Evolutionary conservation across 1,140 invertebrate genomes (phyloP), one percentile per base, ranked within the genome.

Genomic region (Tetranychus urticae): DNA sequence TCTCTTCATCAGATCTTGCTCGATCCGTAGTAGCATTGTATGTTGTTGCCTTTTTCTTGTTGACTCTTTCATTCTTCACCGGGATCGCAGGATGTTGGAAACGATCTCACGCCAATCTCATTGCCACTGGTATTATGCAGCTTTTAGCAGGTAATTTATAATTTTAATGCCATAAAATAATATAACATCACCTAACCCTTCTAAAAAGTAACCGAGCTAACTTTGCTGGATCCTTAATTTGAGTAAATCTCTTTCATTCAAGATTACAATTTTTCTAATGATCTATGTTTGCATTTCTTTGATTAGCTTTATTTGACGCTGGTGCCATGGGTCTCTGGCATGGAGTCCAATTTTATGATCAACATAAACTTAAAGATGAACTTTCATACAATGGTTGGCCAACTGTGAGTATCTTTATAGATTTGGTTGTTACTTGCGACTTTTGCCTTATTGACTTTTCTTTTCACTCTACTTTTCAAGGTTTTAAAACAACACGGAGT

Each of bases 241-340:
- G 23, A 23, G 23, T 23, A 23, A 23, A 23, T 23, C 23, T 23
- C 23, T 23, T 0, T 23, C 23, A 23, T 23, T 23, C 0, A 23
- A 23, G 23, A 23, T 23, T 23, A 23, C 23, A 23, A 23, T 23
- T 23, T 23, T 23, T 23, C 23, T 23, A 23, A 23, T 23, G 23
- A 23, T 23, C 23, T 23, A 23, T 23, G 0, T 52, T 33, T 6
- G 2, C 1, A 50, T 52, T 52, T 6, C 14, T 3, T 55, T 55
- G 14, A 10, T 64, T 74, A 87, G 88, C 87, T 75, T 71, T 92
- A 48, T 72, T 92, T 63, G 83, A 85, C 63, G 88, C 88, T 37
- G 88, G 87, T 54, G 86, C 82, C 42, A 92, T 92, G 88, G 89
- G 87, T 57, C 76, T 92, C 37, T 93, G 88, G 88, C 88, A 92